Conservation (phyloP, 2,113 vertebrate species). For the Stigmatopora nigra region DNA sequence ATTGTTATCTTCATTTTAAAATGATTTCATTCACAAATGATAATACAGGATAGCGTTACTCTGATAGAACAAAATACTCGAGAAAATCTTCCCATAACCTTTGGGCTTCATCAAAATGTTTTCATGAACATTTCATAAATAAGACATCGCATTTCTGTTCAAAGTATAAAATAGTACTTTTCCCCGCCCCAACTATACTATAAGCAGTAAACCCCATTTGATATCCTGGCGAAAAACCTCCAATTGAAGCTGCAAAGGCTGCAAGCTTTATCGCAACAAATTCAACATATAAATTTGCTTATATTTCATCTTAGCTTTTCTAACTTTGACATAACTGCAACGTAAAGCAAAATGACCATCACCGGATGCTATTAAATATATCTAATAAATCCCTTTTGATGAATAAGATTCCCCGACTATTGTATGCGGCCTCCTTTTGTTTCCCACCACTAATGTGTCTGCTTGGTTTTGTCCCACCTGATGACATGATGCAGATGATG, state of each 20-base stretch:
- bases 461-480: slow-evolving; percentile 17
- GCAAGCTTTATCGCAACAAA: slow-evolving; percentile 25
- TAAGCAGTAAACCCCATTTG: slow-evolving; percentile 18
- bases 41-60: slow-evolving; percentile 17
- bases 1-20: slow-evolving; percentile 23
- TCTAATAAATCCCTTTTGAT: slow-evolving; percentile 60
- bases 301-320: not conserved
- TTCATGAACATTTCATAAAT: slow-evolving; percentile 34
- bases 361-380: slow-evolving; percentile 54
- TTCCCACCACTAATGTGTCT: slow-evolving; percentile 20
- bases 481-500: slow-evolving; percentile 16
- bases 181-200: not conserved
- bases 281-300: slow-evolving; percentile 35
- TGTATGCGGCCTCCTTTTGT: slow-evolving; percentile 13
- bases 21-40: slow-evolving; percentile 1
- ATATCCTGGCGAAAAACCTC: slow-evolving; percentile 1
- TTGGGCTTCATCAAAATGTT: slow-evolving; percentile 25
- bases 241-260: slow-evolving; percentile 10
- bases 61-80: slow-evolving; percentile 27
- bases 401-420: slow-evolving; percentile 46
- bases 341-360: slow-evolving; percentile 28
- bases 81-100: slow-evolving; percentile 23
- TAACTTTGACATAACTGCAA: slow-evolving; percentile 16
- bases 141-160: slow-evolving; percentile 17
- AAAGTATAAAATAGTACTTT: slow-evolving; percentile 41